Percentiles rank a stretch among this genome's conserved stretches.
phyloP scores from a whole-genome alignment of 1,140 invertebrate genomes.

The Diabrotica virgifera region DNA sequence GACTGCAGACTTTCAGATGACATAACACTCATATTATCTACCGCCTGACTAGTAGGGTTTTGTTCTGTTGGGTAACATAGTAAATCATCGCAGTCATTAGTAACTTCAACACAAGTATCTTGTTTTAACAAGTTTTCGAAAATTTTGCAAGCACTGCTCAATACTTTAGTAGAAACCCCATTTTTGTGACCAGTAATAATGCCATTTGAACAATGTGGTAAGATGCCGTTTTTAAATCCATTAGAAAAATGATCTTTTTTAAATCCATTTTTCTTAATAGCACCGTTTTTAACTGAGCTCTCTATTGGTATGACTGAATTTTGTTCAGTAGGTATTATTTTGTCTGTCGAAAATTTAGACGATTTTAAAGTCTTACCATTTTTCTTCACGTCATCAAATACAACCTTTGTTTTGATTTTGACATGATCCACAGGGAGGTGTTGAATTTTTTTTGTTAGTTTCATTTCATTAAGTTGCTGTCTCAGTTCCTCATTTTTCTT shows the following conservation, averaged over 20 bases:
- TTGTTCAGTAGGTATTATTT: too few relatives aligned
- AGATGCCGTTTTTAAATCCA: constrained; percentile 19
- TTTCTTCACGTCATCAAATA: constrained; percentile 15
- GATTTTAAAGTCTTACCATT: neutral
- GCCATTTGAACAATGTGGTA: constrained; percentile 5
- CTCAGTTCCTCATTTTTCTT: constrained; percentile 36
- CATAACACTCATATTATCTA: constrained; percentile 17
- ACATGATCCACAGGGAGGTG: neutral
- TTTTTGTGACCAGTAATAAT: constrained; percentile 19
- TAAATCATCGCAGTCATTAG: constrained; percentile 28
- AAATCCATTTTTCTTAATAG: constrained; percentile 15
- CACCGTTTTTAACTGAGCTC: neutral
- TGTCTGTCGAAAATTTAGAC: too few relatives aligned
- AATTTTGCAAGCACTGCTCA: constrained; percentile 27
- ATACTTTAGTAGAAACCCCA: constrained; percentile 13
- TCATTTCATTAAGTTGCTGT: constrained; percentile 32
- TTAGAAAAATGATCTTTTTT: constrained; percentile 16
- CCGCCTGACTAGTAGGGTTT: neutral
- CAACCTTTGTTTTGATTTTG: constrained; percentile 1
- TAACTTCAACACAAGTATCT: constrained; percentile 16
- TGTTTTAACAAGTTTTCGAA: constrained; percentile 36
- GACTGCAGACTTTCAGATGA: constrained; percentile 36
- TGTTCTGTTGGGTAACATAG: constrained; percentile 25
- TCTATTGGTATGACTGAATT: too few relatives aligned
- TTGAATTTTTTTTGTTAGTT: constrained; percentile 9